Base-by-base conservation (phyloP, 2,797 vertebrate species). In the Sebastes elongatus region DNA sequence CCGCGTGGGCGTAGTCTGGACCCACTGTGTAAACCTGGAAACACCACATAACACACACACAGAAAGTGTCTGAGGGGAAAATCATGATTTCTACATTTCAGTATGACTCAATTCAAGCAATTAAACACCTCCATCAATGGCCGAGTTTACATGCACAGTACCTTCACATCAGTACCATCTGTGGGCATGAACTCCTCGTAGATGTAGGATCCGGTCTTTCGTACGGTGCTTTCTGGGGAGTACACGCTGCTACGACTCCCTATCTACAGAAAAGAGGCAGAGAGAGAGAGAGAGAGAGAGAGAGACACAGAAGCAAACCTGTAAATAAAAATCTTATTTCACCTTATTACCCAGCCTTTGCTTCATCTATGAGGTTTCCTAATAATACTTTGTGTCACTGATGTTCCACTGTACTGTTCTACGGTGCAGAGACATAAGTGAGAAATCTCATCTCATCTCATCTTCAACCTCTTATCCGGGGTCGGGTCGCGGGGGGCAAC, bases 161-260 rank as follows among this genome's bases (percentile, higher is more conserved):
- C 98, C 97, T 99, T 99, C 55, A 99, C 98, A 77, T 99, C 98
- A 5, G 98, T 99, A 62, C 98, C 98, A 68, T 99, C 98, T 0
- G 98, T 99, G 25, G 98, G 97, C 98, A 99, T 99, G 90, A 99
- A 99, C 86, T 99, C 98, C 89, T 99, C 98, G 6, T 99, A 99
- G 87, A 99, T 99, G 90, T 99, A 99, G 0, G 98, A 98, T 18
- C 98, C 98, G 1, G 98, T 99, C 94, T 99, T 99, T 55, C 98
- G 94, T 35, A 99, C 97, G 0, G 93, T 97, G 96, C 96, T 99
- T 91, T 99, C 98, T 6, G 98, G 97, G 14, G 98, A 99, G 86
- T 99, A 99, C 55, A 99, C 98, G 0, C 98, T 99, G 92, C 98
- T 99, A 10, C 98, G 96, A 88, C 98, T 99, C 72, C 98, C 98